Evolutionary conservation across 1,140 invertebrate genomes (phyloP).

Genomic region (Pseudomyrmex sp.): DNA sequence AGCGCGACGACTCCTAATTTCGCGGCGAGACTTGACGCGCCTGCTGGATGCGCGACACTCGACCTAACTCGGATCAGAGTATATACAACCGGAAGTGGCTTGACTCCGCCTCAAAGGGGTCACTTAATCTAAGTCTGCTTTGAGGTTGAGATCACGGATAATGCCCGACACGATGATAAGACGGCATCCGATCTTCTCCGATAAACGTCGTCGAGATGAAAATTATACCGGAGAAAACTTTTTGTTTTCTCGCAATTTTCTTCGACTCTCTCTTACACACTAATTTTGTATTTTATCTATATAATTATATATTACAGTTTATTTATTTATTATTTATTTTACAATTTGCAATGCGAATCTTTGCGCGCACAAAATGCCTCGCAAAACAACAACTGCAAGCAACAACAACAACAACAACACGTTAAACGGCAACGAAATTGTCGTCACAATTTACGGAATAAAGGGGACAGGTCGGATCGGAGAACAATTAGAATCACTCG

Average conservation of each 20-base stretch:
- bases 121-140: conserved; percentile 3
- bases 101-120: conserved; percentile 4
- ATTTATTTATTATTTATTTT: too few relatives aligned
- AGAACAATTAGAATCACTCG: conserved; percentile 35
- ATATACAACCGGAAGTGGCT: conserved; percentile 31
- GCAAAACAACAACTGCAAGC: too few relatives aligned
- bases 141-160: conserved; percentile 37
- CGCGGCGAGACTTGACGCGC: background rate
- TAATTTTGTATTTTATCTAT: too few relatives aligned
- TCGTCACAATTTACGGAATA: too few relatives aligned
- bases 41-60: conserved; percentile 6
- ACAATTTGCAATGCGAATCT: too few relatives aligned
- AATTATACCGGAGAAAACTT: background rate
- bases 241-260: background rate
- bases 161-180: background rate
- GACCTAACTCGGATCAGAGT: conserved; percentile 46
- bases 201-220: background rate
- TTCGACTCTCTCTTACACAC: background rate
- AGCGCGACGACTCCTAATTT: conserved; percentile 55
- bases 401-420: too few relatives aligned
- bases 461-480: too few relatives aligned
- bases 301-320: too few relatives aligned
- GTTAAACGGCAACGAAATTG: too few relatives aligned
- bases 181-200: background rate
- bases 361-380: too few relatives aligned